Evolutionary conservation across 1,140 invertebrate genomes (phyloP).

Genomic region (Fopius arisanus): DNA sequence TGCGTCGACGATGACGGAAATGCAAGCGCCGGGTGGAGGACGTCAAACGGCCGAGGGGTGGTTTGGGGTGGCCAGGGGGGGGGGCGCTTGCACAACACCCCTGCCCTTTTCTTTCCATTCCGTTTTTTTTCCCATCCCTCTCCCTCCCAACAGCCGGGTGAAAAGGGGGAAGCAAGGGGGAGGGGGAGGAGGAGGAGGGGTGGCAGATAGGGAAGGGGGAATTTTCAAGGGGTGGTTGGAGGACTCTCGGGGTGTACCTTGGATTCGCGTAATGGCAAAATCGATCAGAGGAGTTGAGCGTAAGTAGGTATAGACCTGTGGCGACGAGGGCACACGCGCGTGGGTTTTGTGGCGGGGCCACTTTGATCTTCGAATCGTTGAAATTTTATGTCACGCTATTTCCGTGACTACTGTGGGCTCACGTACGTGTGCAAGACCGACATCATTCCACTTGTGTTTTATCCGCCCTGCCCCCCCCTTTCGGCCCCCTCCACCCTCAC

Average conservation of each 20-base stretch:
- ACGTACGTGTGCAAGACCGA: not conserved
- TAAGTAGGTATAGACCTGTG: conserved; percentile 29
- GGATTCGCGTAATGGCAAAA: conserved; percentile 53
- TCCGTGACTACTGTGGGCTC: not conserved
- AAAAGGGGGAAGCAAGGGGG: not conserved
- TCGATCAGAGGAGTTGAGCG: conserved; percentile 45
- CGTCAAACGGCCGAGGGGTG: not conserved
- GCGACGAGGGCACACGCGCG: conserved; percentile 12
- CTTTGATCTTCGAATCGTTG: conserved; percentile 30
- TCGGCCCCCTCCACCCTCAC: too few relatives aligned
- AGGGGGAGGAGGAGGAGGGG: conserved; percentile 14
- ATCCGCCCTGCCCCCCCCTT: too few relatives aligned
- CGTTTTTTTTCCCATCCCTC: not conserved
- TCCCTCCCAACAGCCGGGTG: not conserved
- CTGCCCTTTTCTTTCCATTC: not conserved
- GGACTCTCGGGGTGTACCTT: conserved; percentile 36
- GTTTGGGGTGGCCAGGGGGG: not conserved
- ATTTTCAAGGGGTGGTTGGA: conserved; percentile 10
- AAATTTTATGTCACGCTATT: conserved; percentile 30
- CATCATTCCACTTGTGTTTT: not conserved
- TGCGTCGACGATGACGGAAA: conserved; percentile 28
- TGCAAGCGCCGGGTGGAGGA: conserved; percentile 11
- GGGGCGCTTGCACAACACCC: not conserved
- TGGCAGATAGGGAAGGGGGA: not conserved
- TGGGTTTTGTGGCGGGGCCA: not conserved